These are phyloP conservation scores for Ciconia nigra DNA, from an alignment of 2,797 vertebrate species.

Conservation along the genomic window DNA sequence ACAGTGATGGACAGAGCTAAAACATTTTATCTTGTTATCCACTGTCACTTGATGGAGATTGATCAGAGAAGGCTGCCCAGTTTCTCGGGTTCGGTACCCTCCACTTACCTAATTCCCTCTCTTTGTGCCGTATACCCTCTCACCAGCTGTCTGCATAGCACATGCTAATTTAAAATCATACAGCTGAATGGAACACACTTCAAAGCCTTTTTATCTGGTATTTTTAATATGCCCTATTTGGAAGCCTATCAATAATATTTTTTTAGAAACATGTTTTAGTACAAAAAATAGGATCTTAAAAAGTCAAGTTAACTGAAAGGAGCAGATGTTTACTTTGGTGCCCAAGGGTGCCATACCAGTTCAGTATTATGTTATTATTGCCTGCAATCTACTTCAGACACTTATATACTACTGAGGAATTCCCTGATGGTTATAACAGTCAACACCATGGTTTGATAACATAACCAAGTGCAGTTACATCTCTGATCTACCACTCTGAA, in stretches of 20 bases:
- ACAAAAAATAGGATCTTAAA: not conserved
- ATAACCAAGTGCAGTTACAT: not conserved
- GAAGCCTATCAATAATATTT: not conserved
- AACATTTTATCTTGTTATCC: not conserved
- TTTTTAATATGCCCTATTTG: not conserved
- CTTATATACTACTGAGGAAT: not conserved
- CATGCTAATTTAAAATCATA: not conserved
- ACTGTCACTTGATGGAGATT: not conserved
- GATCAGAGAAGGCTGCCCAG: not conserved
- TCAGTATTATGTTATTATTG: not conserved
- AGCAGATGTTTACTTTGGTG: not conserved
- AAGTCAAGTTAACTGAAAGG: not conserved
- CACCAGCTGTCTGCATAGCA: not conserved
- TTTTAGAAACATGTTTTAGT: not conserved
- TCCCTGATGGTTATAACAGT: not conserved
- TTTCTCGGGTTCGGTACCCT: not conserved
- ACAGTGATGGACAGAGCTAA: not conserved
- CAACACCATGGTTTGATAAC: not conserved
- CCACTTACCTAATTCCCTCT: not conserved
- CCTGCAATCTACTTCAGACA: not conserved
- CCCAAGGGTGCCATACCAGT: not conserved
- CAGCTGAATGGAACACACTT: not conserved
- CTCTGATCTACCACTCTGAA: constrained; percentile 15
- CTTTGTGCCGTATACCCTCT: not conserved
- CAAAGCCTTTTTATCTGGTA: not conserved